Evolutionary conservation across 2,888 invertebrate species (phyloP).

Genomic region (Morpho achilles): DNA sequence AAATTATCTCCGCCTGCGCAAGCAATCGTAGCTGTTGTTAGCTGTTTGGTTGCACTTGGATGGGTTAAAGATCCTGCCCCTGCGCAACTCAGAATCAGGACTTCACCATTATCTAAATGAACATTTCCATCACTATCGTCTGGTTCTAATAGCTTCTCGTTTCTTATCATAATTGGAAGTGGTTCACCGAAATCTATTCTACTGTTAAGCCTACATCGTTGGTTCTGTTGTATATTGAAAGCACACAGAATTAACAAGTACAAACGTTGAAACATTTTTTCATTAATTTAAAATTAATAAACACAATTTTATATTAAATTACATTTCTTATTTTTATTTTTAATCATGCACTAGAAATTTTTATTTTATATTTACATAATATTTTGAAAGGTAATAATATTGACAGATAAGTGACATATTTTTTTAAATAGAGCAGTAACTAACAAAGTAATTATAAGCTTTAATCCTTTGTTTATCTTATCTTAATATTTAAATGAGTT

Average conservation of each 20-base stretch:
- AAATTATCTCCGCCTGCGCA: slow-evolving; percentile 54
- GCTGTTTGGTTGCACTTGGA: slow-evolving; percentile 37
- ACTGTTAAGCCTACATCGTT: slow-evolving; percentile 49
- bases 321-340: background rate
- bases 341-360: background rate
- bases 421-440: too few species aligned
- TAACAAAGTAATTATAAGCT: too few species aligned
- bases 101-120: slow-evolving; percentile 47
- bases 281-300: background rate
- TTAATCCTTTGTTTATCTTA: too few species aligned
- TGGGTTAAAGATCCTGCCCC: slow-evolving; percentile 45
- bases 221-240: slow-evolving; percentile 42
- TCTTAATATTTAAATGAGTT: too few species aligned
- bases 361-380: background rate
- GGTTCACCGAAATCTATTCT: slow-evolving; percentile 56
- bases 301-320: background rate
- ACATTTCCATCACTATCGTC: slow-evolving; percentile 51
- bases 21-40: slow-evolving; percentile 42
- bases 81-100: slow-evolving; percentile 54
- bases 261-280: slow-evolving; percentile 43
- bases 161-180: slow-evolving; percentile 51
- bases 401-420: background rate
- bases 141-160: slow-evolving; percentile 55
- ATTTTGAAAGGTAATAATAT: background rate
- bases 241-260: slow-evolving; percentile 52